phyloP scores from a whole-genome alignment of 2,888 invertebrate genomes.

The Tubulanus polymorphus region DNA sequence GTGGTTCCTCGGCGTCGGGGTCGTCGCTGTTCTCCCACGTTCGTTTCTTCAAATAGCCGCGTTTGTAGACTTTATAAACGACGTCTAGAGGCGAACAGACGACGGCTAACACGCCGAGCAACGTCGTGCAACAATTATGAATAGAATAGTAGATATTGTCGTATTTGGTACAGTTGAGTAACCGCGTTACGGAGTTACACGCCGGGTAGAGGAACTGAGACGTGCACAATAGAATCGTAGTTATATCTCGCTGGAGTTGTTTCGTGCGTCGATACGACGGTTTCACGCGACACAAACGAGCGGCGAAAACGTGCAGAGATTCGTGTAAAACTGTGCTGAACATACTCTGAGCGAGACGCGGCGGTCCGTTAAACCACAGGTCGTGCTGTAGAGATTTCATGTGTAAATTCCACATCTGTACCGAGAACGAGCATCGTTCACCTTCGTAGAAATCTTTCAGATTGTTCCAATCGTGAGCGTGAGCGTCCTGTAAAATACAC shows the following conservation, averaged over 20 bases:
- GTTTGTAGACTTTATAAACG: constrained; percentile 32
- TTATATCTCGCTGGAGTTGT: constrained; percentile 46
- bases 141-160: constrained; percentile 36
- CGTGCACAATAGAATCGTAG: constrained; percentile 34
- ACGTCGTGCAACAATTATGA: constrained; percentile 43
- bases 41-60: background rate
- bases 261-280: constrained; percentile 39
- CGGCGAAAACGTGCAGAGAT: constrained; percentile 36
- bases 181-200: constrained; percentile 31
- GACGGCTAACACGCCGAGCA: constrained; percentile 39
- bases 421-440: constrained; percentile 44
- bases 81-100: constrained; percentile 38
- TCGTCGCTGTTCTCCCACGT: background rate
- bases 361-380: constrained; percentile 45
- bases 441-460: constrained; percentile 49
- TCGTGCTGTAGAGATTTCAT: constrained; percentile 37
- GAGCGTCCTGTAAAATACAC: constrained; percentile 43
- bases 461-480: constrained; percentile 44
- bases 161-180: constrained; percentile 35
- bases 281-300: constrained; percentile 37
- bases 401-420: constrained; percentile 50
- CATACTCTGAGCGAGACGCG: constrained; percentile 38
- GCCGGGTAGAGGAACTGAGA: constrained; percentile 33
- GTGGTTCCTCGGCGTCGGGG: background rate
- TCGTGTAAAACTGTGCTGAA: constrained; percentile 40